Conservation (phyloP, 2,113 vertebrate genomes). For the Triplophysa rosa region DNA sequence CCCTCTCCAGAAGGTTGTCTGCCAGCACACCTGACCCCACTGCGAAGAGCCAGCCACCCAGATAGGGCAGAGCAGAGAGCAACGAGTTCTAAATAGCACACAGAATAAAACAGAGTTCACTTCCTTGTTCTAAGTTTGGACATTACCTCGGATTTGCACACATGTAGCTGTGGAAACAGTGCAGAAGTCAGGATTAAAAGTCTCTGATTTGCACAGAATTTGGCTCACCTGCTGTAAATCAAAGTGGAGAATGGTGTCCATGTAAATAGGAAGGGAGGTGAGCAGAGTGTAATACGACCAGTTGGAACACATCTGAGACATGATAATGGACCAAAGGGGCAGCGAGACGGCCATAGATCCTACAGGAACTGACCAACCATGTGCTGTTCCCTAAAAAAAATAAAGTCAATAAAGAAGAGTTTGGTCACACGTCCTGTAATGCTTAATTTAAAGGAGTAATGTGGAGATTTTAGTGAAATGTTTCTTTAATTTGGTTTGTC, state of each 20-base stretch:
- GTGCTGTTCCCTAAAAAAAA: constrained; percentile 66
- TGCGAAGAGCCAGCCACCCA: constrained; percentile 65
- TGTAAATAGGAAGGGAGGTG: constrained; percentile 79
- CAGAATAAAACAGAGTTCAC: neutral
- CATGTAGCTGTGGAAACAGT: no score
- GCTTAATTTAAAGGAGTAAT: no score
- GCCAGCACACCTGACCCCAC: constrained; percentile 66
- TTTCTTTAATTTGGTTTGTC: no score
- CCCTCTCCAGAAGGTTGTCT: constrained; percentile 71
- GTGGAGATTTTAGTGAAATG: no score
- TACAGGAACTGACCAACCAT: constrained; percentile 73
- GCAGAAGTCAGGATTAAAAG: no score
- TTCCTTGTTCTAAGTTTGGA: neutral
- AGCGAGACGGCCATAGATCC: constrained; percentile 71
- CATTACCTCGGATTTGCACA: neutral
- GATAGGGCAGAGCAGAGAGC: constrained; percentile 74
- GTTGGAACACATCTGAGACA: constrained; percentile 73
- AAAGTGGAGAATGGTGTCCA: constrained; percentile 76
- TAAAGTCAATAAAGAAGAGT: neutral
- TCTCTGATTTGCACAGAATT: neutral
- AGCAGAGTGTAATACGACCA: constrained; percentile 76
- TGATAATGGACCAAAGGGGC: constrained; percentile 78
- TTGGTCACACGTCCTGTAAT: no score
- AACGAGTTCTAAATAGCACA: constrained; percentile 67
- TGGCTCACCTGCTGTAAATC: constrained; percentile 72